phyloP scores from a whole-genome alignment of 37 sponge, comb jelly and placozoan species.

The Cliona cf. orientalis region DNA sequence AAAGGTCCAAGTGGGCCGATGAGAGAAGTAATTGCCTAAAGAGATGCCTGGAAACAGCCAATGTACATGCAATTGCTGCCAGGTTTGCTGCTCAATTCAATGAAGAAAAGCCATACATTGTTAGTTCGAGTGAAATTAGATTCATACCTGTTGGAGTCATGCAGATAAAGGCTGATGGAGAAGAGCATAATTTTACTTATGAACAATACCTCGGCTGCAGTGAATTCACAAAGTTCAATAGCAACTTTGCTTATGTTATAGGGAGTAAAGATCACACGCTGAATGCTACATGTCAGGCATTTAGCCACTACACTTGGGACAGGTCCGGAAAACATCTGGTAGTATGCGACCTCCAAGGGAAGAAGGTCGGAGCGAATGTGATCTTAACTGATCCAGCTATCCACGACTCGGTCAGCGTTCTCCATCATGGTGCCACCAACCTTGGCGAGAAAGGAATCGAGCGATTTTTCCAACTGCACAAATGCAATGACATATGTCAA shows the following conservation, averaged over 20 bases:
- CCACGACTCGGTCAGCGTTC: not conserved
- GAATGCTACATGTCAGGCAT: not conserved
- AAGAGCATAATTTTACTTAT: not conserved
- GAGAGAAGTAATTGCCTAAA: not conserved
- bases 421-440: not conserved
- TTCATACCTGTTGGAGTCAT: not conserved
- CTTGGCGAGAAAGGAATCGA: not conserved
- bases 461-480: slow-evolving; percentile 46
- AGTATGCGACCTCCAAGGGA: slow-evolving; percentile 27
- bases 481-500: slow-evolving; percentile 34
- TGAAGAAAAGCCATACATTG: not conserved
- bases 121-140: not conserved
- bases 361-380: not conserved
- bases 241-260: not conserved
- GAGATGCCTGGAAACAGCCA: not conserved
- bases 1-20: not conserved
- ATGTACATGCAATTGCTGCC: not conserved
- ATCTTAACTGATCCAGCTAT: slow-evolving; percentile 33
- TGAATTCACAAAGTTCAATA: slow-evolving; percentile 21
- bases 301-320: slow-evolving; percentile 42
- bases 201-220: slow-evolving; percentile 5
- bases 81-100: not conserved
- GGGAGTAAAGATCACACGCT: not conserved
- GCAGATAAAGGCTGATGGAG: not conserved
- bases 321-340: not conserved